Evolutionary conservation across 1,140 invertebrate genomes (phyloP).

Genomic region (Drosophila parvula): DNA sequence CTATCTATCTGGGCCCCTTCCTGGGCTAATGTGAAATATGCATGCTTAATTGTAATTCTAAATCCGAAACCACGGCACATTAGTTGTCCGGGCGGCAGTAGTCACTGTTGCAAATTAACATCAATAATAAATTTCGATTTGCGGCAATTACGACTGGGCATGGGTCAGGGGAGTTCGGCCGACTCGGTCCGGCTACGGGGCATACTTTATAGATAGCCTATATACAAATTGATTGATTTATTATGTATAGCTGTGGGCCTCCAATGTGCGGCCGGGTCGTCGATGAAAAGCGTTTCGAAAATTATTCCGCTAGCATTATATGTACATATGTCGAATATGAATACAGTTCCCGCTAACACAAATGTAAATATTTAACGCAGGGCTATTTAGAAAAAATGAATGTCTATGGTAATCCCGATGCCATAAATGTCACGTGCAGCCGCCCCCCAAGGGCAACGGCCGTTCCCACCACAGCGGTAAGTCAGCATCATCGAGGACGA

Average conservation of each 20-base stretch:
- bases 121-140: slow-evolving; percentile 81
- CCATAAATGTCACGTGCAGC: slow-evolving; percentile 62
- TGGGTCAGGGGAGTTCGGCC: slow-evolving; percentile 1
- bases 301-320: slow-evolving; percentile 54
- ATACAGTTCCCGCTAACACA: slow-evolving; percentile 22
- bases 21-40: slow-evolving; percentile 55
- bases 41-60: slow-evolving; percentile 60
- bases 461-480: slow-evolving; percentile 64
- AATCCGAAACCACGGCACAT: slow-evolving; percentile 54
- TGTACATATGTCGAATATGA: slow-evolving; percentile 6
- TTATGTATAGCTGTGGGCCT: slow-evolving; percentile 53
- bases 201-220: slow-evolving; percentile 7
- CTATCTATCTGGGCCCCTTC: slow-evolving; percentile 14
- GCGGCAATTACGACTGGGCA: slow-evolving; percentile 60
- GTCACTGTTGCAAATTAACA: slow-evolving; percentile 70
- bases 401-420: slow-evolving; percentile 78
- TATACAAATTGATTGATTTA: slow-evolving; percentile 76
- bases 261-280: slow-evolving; percentile 5
- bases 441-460: slow-evolving; percentile 61
- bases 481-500: slow-evolving; percentile 36
- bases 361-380: slow-evolving; percentile 60
- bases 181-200: background rate
- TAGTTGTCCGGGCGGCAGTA: slow-evolving; percentile 45
- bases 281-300: slow-evolving; percentile 61
- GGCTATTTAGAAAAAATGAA: slow-evolving; percentile 78